phyloP scores from a whole-genome alignment of 2,113 vertebrate species.

The Ameiurus melas region DNA sequence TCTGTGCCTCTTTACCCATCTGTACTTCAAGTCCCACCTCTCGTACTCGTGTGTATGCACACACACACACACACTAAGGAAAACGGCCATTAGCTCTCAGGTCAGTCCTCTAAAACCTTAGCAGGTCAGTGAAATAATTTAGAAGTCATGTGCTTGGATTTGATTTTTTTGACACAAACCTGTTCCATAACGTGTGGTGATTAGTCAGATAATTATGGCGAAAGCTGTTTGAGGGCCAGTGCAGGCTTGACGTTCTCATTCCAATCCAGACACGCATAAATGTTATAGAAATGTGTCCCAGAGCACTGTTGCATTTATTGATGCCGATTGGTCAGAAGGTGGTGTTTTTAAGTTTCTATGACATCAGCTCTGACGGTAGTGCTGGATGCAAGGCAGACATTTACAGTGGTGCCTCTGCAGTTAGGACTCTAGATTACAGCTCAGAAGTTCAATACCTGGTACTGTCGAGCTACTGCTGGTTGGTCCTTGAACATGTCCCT shows the following conservation, averaged over 20 bases:
- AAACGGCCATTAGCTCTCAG: neutral
- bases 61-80: neutral
- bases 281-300: neutral
- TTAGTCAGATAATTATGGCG: neutral
- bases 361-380: neutral
- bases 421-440: neutral
- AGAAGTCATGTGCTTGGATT: constrained; percentile 5
- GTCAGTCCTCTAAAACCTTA: neutral
- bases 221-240: neutral
- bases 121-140: neutral
- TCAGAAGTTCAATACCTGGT: neutral
- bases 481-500: neutral
- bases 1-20: neutral
- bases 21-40: neutral
- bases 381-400: neutral
- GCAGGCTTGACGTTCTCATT: neutral
- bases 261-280: neutral
- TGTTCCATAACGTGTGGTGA: constrained; percentile 5
- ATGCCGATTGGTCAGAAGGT: neutral
- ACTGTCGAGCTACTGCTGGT: neutral
- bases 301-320: neutral
- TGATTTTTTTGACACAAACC: neutral
- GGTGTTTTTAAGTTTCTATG: neutral
- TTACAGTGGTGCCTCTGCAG: neutral
- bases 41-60: neutral